Evolutionary conservation across 2,888 invertebrate species (phyloP), one percentile per base, ranked within the genome.

Genomic region (Drosophila aldrichi): DNA sequence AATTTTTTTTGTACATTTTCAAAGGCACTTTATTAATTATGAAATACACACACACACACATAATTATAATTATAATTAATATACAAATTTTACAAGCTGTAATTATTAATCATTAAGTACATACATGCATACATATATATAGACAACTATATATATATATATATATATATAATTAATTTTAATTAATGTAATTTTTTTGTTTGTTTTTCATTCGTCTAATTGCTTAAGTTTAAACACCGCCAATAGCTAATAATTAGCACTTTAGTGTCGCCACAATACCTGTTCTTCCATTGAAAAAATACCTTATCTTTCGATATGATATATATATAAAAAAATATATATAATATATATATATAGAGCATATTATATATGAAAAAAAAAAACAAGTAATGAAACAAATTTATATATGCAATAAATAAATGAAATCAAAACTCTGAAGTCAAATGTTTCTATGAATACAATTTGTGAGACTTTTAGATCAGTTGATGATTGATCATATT

Each of bases 231-330:
- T 85, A 89, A 79, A 85, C 82, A 88, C 90, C 84, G 88, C 88
- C 85, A 88, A 89, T 85, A 89, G 85, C 85, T 85, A 85, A 85
- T 89, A 85, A 85, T 85, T 84, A 89, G 90, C 89, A 85, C 82
- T 77, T 70, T 84, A 84, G 84, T 88, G 85, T 89, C 88, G 88
- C 88, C 84, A 84, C 89, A 89, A 85, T 88, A 85, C 84, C 84
- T 85, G 84, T 85, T 85, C 84, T 85, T 85, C 84, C 84, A 85
- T 88, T 82, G 81, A 78, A 84, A 78, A 88, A 84, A 84, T 49
- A 72, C 84, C 72, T 83, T 83, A 72, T 72, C 67, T 75, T 83
- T 89, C 74, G 57, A 71, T 77, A 67, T 64, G 52, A 62, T 81
- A 77, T 86, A 66, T 82, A 71, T 72, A 41, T n/a, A 48, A 20